Percentiles rank a stretch among this genome's conserved stretches.
These are phyloP conservation scores for Andrena dorsata DNA, from an alignment of 2,888 invertebrate species.

Conservation along the genomic window DNA sequence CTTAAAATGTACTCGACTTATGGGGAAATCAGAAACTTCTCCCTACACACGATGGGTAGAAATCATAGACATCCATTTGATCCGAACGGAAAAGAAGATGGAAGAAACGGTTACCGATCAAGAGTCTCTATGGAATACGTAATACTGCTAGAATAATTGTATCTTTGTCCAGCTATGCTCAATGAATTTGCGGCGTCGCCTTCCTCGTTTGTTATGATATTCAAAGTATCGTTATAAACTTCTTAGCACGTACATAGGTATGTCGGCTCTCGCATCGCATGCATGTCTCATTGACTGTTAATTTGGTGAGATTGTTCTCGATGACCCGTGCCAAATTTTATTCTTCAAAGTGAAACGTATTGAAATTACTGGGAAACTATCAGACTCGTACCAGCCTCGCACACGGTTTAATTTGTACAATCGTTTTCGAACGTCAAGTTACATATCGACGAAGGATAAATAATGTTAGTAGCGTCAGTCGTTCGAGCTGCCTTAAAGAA, in stretches of 20 bases:
- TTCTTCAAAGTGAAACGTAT: background rate
- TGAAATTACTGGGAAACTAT: constrained; percentile 1
- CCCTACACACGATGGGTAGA: constrained; percentile 49
- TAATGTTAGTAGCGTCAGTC: constrained; percentile 8
- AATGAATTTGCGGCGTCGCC: constrained; percentile 45
- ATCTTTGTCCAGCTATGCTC: constrained; percentile 37
- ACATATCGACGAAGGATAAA: background rate
- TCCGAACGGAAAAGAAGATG: constrained; percentile 20
- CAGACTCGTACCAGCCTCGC: constrained; percentile 7
- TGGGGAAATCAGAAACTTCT: constrained; percentile 46
- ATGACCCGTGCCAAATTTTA: constrained; percentile 23
- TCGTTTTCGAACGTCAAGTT: constrained; percentile 13
- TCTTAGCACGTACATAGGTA: constrained; percentile 50
- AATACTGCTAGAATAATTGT: constrained; percentile 55
- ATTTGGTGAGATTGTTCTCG: constrained; percentile 39
- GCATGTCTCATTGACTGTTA: constrained; percentile 42
- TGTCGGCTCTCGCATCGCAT: constrained; percentile 57
- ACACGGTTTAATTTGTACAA: constrained; percentile 20
- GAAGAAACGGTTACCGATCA: constrained; percentile 40
- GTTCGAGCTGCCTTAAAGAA: constrained; percentile 17
- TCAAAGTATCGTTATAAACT: constrained; percentile 39
- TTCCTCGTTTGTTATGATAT: background rate
- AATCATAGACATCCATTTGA: constrained; percentile 43
- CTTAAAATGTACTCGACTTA: constrained; percentile 53
- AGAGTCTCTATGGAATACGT: constrained; percentile 39